These are phyloP conservation scores for Sminthopsis crassicaudata DNA, from an alignment of 2,113 vertebrate species.

Conservation along the genomic window DNA sequence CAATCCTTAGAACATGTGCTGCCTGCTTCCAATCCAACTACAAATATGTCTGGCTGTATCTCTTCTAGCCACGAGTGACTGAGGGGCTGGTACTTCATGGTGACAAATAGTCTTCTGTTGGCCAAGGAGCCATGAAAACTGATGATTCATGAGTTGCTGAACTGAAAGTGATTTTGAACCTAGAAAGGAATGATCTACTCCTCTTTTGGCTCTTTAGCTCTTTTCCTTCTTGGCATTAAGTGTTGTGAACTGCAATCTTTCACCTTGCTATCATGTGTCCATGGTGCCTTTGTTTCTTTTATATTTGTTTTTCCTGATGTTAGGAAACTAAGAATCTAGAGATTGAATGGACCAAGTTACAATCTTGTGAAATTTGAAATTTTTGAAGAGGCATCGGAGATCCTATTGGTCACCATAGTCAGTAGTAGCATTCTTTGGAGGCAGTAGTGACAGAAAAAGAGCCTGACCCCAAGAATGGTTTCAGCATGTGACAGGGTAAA, in stretches of 20 bases:
- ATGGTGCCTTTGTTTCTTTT: neutral
- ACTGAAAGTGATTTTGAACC: neutral
- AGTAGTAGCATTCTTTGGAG: neutral
- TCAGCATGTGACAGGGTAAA: neutral
- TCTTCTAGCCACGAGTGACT: neutral
- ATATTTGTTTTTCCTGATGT: neutral
- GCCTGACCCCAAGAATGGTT: neutral
- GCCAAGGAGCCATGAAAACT: neutral
- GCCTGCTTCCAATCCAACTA: neutral
- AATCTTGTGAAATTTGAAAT: neutral
- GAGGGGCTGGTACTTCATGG: neutral
- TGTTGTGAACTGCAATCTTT: neutral
- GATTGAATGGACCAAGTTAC: neutral
- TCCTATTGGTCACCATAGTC: neutral
- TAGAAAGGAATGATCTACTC: neutral
- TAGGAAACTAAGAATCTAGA: neutral
- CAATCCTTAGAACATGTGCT: neutral
- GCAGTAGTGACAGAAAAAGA: neutral
- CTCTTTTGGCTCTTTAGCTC: neutral
- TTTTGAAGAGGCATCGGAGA: neutral
- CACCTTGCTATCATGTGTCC: neutral
- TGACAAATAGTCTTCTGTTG: neutral
- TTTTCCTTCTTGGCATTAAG: neutral
- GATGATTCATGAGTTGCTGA: neutral
- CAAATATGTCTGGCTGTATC: neutral